Evolutionary conservation across 2,888 invertebrate species (phyloP).

Genomic region (Crocallis elinguaria): DNA sequence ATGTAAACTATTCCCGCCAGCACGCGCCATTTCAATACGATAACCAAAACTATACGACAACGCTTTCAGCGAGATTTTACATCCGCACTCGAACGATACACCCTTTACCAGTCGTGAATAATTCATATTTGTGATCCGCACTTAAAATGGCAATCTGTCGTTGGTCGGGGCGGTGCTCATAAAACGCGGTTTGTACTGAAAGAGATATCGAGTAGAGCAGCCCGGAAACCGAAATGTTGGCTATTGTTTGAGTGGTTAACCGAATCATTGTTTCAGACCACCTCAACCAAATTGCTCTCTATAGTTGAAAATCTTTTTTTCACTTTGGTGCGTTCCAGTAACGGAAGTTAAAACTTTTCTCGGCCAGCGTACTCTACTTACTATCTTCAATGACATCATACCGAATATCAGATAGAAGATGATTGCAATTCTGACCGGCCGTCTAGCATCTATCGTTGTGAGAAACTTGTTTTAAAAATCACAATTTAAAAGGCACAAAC

Average conservation of each 20-base stretch:
- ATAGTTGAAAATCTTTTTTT: too few species aligned
- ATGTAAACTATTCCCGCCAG: constrained; percentile 1
- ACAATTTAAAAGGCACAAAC: too few species aligned
- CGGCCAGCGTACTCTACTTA: too few species aligned
- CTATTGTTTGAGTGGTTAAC: constrained; percentile 6
- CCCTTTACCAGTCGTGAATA: constrained; percentile 64
- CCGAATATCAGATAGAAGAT: too few species aligned
- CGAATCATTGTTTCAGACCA: constrained; percentile 1
- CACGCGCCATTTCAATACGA: constrained; percentile 26
- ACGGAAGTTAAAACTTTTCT: too few species aligned
- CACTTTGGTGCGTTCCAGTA: too few species aligned
- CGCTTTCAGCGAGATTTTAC: constrained; percentile 51
- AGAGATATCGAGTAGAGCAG: constrained; percentile 12
- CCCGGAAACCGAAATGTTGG: constrained; percentile 7
- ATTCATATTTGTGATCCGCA: constrained; percentile 68
- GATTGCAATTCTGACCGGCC: too few species aligned
- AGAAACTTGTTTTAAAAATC: too few species aligned
- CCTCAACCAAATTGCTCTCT: too few species aligned
- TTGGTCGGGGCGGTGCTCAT: constrained; percentile 49
- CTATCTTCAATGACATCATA: too few species aligned
- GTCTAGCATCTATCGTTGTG: too few species aligned
- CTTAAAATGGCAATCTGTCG: constrained; percentile 73
- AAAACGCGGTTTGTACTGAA: constrained; percentile 45
- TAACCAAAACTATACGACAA: constrained; percentile 31
- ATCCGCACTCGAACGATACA: constrained; percentile 52